A percentile compares a stretch with the other conserved stretches of the same genome.
Conservation (phyloP, 1,140 invertebrate species). For the Drosophila persimilis region DNA sequence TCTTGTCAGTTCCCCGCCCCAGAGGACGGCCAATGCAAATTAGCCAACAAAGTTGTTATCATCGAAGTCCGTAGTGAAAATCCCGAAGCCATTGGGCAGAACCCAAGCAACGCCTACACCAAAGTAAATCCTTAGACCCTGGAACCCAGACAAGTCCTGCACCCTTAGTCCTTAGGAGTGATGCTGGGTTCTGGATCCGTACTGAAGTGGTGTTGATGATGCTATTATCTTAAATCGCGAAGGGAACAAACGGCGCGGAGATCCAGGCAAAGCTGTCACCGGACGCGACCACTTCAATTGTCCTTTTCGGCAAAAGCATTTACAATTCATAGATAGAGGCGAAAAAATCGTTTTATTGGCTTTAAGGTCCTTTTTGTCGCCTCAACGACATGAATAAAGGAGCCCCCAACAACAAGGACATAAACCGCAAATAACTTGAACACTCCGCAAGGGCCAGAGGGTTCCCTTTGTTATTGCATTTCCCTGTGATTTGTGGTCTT, state of each 20-base stretch:
- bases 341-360: constrained; percentile 83
- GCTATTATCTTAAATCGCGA: constrained; percentile 82
- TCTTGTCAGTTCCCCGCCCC: constrained; percentile 24
- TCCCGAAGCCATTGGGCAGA: constrained; percentile 50
- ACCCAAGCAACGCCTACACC: constrained; percentile 60
- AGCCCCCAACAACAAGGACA: constrained; percentile 51
- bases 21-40: constrained; percentile 61
- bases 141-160: constrained; percentile 49
- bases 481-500: constrained; percentile 72
- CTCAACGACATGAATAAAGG: constrained; percentile 60
- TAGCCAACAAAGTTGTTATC: constrained; percentile 68
- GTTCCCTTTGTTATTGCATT: constrained; percentile 75
- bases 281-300: constrained; percentile 66
- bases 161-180: constrained; percentile 6
- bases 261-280: constrained; percentile 64
- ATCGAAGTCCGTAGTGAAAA: constrained; percentile 49
- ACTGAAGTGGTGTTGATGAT: constrained; percentile 77
- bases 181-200: constrained; percentile 5
- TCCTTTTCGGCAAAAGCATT: constrained; percentile 63
- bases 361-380: constrained; percentile 79
- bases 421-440: constrained; percentile 80
- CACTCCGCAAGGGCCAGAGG: constrained; percentile 54
- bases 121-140: constrained; percentile 50
- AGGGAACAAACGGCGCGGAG: constrained; percentile 23
- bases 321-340: constrained; percentile 75